phyloP scores from a whole-genome alignment of 2,888 invertebrate genomes.

The Venusia cambrica region DNA sequence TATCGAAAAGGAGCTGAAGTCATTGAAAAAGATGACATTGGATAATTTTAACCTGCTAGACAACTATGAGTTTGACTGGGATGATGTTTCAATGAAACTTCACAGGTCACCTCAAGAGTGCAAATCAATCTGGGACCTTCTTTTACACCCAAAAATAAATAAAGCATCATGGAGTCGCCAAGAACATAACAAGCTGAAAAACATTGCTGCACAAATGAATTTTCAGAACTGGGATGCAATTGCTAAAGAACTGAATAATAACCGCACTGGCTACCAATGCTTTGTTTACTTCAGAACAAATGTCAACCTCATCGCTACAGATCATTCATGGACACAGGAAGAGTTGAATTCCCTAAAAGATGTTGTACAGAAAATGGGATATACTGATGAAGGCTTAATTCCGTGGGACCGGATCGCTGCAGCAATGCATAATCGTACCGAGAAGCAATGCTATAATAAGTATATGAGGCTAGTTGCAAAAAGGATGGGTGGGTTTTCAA shows the following conservation, averaged over 20 bases:
- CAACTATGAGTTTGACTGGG: slow-evolving; percentile 81
- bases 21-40: slow-evolving; percentile 40
- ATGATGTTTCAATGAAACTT: slow-evolving; percentile 66
- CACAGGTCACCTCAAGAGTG: slow-evolving; percentile 82
- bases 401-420: slow-evolving; percentile 87
- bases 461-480: slow-evolving; percentile 62
- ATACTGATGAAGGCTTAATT: slow-evolving; percentile 83
- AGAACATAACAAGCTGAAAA: slow-evolving; percentile 50
- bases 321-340: slow-evolving; percentile 82
- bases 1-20: slow-evolving; percentile 38
- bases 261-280: slow-evolving; percentile 85
- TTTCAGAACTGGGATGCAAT: slow-evolving; percentile 85
- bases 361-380: slow-evolving; percentile 83
- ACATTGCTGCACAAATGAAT: slow-evolving; percentile 50
- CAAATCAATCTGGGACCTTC: slow-evolving; percentile 85
- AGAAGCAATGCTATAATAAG: slow-evolving; percentile 84
- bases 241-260: slow-evolving; percentile 76
- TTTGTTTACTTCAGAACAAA: slow-evolving; percentile 84
- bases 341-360: slow-evolving; percentile 85
- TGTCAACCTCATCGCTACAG: slow-evolving; percentile 46
- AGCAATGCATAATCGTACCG: slow-evolving; percentile 83
- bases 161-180: slow-evolving; percentile 57
- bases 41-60: slow-evolving; percentile 53
- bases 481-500: slow-evolving; percentile 83
- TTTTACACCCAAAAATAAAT: slow-evolving; percentile 85